Conservation (phyloP, 2,888 invertebrate species). For the Venusia cambrica region DNA sequence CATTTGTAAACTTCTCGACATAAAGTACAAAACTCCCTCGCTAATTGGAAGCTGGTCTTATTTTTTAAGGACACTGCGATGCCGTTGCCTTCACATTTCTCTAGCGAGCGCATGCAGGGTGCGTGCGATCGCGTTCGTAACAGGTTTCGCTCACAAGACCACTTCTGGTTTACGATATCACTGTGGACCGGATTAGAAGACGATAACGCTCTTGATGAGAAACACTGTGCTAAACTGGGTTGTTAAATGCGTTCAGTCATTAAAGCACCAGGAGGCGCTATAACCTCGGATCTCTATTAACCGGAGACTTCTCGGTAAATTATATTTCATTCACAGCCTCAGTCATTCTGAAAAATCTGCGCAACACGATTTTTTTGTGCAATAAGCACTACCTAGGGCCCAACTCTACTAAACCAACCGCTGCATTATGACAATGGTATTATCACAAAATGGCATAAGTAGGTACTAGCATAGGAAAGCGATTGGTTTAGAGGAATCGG, state of each 20-base stretch:
- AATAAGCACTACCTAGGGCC: no score
- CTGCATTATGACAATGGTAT: no score
- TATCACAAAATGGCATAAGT: no score
- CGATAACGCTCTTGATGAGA: slow-evolving; percentile 71
- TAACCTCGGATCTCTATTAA: slow-evolving; percentile 46
- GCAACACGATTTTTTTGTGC: slow-evolving; percentile 2
- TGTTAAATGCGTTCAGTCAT: slow-evolving; percentile 63
- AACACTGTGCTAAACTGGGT: slow-evolving; percentile 66
- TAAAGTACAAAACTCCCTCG: slow-evolving; percentile 47
- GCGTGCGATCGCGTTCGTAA: slow-evolving; percentile 65
- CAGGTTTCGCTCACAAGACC: slow-evolving; percentile 70
- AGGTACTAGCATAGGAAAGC: no score
- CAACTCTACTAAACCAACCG: no score
- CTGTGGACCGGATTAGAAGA: slow-evolving; percentile 72
- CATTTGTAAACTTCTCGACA: slow-evolving; percentile 34
- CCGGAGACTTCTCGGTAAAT: slow-evolving; percentile 47
- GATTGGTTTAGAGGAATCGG: no score
- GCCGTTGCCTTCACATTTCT: slow-evolving; percentile 54
- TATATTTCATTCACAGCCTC: slow-evolving; percentile 34
- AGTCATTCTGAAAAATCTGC: slow-evolving; percentile 5
- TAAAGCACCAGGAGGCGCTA: slow-evolving; percentile 56
- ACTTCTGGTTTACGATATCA: slow-evolving; percentile 77
- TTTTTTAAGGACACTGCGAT: slow-evolving; percentile 37
- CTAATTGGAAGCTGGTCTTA: slow-evolving; percentile 37
- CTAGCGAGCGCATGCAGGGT: slow-evolving; percentile 53